Conservation (phyloP, 2,888 invertebrate genomes). For the Meta bourneti region DNA sequence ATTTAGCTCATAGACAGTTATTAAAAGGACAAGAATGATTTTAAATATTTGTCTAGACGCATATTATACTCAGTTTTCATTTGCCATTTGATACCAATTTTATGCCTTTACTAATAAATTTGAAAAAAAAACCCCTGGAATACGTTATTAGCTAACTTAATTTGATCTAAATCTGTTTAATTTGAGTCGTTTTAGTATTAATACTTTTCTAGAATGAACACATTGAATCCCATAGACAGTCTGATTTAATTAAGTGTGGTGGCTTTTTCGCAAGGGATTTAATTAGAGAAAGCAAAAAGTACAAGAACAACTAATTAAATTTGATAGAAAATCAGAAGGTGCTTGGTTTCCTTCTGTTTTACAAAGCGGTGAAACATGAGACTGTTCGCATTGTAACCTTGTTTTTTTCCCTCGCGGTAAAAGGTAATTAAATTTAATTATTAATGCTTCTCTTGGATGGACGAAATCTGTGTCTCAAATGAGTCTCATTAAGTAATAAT, state of each 20-base stretch:
- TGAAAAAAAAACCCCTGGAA: neutral
- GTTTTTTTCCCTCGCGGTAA: neutral
- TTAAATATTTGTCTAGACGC: neutral
- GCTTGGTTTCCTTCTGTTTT: neutral
- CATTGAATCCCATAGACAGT: neutral
- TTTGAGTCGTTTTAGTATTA: neutral
- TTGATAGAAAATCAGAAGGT: neutral
- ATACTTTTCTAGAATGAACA: neutral
- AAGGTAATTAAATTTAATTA: neutral
- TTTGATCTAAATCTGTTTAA: neutral
- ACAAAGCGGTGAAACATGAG: neutral
- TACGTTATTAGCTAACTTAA: neutral
- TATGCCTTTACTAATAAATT: no score
- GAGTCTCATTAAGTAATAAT: neutral
- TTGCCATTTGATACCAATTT: neutral
- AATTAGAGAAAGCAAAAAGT: neutral
- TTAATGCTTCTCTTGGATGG: neutral
- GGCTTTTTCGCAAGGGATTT: neutral
- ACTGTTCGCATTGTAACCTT: neutral
- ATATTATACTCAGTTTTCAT: neutral
- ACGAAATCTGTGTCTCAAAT: neutral
- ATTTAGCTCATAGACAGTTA: neutral
- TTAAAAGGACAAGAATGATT: neutral
- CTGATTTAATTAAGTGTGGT: neutral
- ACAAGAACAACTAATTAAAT: neutral